A percentile compares a stretch with the other conserved stretches of the same genome.
Evolutionary conservation across 2,888 invertebrate species (phyloP).

Genomic region (Nasonovia ribisnigri): DNA sequence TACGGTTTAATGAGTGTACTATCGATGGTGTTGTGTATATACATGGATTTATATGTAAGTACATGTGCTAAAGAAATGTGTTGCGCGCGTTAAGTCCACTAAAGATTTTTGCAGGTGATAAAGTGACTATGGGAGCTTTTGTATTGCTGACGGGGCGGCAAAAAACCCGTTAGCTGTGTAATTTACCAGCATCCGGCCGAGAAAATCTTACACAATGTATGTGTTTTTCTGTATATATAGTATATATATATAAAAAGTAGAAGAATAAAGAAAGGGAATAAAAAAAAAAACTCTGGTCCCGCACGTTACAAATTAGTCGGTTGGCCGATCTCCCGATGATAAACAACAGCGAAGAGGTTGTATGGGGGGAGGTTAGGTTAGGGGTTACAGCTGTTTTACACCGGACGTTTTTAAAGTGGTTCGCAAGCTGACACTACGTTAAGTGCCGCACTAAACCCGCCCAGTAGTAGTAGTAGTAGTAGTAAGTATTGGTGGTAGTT

Average conservation of each 20-base stretch:
- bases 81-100: slow-evolving; percentile 44
- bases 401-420: slow-evolving; percentile 62
- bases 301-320: slow-evolving; percentile 62
- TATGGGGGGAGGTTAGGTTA: not conserved
- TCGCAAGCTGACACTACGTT: slow-evolving; percentile 62
- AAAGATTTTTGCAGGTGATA: slow-evolving; percentile 50
- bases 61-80: not conserved
- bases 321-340: slow-evolving; percentile 46
- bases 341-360: slow-evolving; percentile 38
- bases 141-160: slow-evolving; percentile 57
- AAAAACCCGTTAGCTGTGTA: slow-evolving; percentile 46
- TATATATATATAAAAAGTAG: not conserved
- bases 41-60: slow-evolving; percentile 18
- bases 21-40: not conserved
- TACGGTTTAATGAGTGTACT: not conserved
- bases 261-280: not conserved
- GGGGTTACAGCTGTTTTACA: slow-evolving; percentile 46
- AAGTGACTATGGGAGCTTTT: slow-evolving; percentile 51
- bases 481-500: not conserved
- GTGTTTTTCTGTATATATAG: not conserved
- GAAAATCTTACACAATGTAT: slow-evolving; percentile 53
- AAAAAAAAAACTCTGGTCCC: not conserved
- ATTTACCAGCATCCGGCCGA: slow-evolving; percentile 58
- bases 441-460: slow-evolving; percentile 47
- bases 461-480: slow-evolving; percentile 12